These are phyloP conservation scores for Stegophylla sp. DNA, from an alignment of 2,888 invertebrate genomes.

Conservation along the genomic window DNA sequence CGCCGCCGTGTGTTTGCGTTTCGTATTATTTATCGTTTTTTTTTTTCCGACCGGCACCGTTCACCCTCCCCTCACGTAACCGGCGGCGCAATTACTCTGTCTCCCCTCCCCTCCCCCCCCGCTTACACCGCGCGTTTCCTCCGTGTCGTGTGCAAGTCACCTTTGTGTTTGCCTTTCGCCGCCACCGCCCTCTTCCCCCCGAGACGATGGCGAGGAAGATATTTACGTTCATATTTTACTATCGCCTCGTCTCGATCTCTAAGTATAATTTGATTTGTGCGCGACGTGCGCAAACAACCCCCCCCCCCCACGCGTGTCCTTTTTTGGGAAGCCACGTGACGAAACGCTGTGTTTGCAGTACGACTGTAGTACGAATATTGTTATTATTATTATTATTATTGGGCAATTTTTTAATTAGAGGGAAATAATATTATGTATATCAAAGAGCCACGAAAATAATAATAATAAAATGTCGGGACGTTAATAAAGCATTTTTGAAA, in stretches of 20 bases:
- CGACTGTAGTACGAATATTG: too few relatives aligned
- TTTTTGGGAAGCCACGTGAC: too few relatives aligned
- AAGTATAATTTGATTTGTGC: slow-evolving; percentile 26
- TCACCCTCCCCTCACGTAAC: not conserved
- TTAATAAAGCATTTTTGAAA: too few relatives aligned
- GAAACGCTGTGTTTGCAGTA: too few relatives aligned
- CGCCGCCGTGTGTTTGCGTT: slow-evolving; percentile 50
- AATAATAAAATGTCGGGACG: too few relatives aligned
- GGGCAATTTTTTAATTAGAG: too few relatives aligned
- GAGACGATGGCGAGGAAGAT: not conserved
- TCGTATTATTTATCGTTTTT: slow-evolving; percentile 52
- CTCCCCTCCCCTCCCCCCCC: not conserved
- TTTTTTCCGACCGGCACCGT: slow-evolving; percentile 2
- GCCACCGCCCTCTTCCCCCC: not conserved
- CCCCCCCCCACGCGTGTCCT: not conserved
- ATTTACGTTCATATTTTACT: not conserved
- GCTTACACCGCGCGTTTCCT: not conserved
- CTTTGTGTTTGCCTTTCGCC: not conserved
- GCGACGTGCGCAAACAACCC: not conserved
- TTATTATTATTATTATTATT: too few relatives aligned
- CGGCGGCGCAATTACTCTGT: too few relatives aligned
- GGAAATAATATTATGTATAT: too few relatives aligned
- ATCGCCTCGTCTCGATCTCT: slow-evolving; percentile 4
- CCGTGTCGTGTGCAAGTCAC: not conserved
- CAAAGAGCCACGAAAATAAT: too few relatives aligned